Evolutionary conservation across 2,888 invertebrate genomes (phyloP), one percentile per base, ranked within the genome.

Genomic region (Tachina grossa): DNA sequence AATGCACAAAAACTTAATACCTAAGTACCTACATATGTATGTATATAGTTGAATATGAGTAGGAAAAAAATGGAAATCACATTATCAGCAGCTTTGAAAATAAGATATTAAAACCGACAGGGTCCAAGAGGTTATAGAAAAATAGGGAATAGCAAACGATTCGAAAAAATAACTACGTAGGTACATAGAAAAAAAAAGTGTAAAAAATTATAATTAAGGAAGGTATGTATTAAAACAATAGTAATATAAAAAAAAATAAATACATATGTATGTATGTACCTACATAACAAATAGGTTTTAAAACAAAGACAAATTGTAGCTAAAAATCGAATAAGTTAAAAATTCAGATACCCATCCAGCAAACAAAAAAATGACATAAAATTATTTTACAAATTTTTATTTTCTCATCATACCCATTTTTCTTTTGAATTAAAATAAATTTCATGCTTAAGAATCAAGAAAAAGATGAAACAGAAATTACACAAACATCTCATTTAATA

Each of bases 81-180:
- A 2, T 22, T 22, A 22, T 22, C 22, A 22, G 22, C 61, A 79
- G 61, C 78, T 74, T 68, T 63, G 31, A 63, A 79, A 77, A 80
- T 69, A 68, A 82, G 61, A 69, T 74, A 74, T 77, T 77, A 79
- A 80, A 80, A 79, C 83, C 74, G 80, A 68, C 41, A 57, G 65
- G 59, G 39, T n/a, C 66, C 74, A 77, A 72, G 41, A 74, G 49
- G 19, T 72, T 39, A 81, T 41, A 72, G 66, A 49, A 65, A 76
- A 68, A 51, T 68, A 69, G 31, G 71, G 39, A 74, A 66, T 57
- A 49, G 43, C 57, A 77, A 72, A 76, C 13, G 0, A 13, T 74
- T 51, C 16, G 31, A 63, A 69, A 69, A 51, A 39, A 68, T 39
- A 43, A 6, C 31, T 31, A 6, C 4, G 4, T 3, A 31, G 2